Percentiles rank a stretch among this genome's conserved stretches.
Conservation (phyloP, 2,888 invertebrate genomes). For the Muscina levida region DNA sequence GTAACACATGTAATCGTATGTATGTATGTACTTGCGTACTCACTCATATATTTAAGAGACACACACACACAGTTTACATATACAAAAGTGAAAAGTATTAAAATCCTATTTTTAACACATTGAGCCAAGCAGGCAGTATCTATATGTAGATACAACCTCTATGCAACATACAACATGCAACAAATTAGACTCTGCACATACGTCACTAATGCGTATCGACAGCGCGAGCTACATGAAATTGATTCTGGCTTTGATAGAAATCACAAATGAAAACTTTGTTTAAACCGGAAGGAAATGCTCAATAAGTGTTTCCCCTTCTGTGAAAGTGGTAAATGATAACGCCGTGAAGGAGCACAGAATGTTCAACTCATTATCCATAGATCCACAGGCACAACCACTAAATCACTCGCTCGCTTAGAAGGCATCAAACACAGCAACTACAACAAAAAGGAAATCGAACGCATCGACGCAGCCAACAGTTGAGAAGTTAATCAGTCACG, state of each 20-base stretch:
- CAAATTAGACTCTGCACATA: slow-evolving; percentile 6
- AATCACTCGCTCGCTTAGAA: neutral
- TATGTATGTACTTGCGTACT: slow-evolving; percentile 1
- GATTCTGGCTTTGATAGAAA: slow-evolving; percentile 52
- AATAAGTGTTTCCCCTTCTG: slow-evolving; percentile 59
- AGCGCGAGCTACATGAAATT: slow-evolving; percentile 23
- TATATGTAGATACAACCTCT: neutral
- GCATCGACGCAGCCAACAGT: slow-evolving; percentile 37
- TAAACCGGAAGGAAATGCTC: slow-evolving; percentile 65
- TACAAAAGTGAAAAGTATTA: slow-evolving; percentile 42
- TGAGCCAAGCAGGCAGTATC: slow-evolving; percentile 6
- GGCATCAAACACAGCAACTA: neutral
- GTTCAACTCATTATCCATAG: neutral
- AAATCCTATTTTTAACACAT: slow-evolving; percentile 59
- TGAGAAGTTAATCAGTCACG: slow-evolving; percentile 64
- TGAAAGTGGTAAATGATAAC: slow-evolving; percentile 54
- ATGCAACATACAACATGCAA: slow-evolving; percentile 51
- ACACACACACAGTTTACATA: neutral
- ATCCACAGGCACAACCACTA: neutral
- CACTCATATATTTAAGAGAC: neutral
- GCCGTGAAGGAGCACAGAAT: slow-evolving; percentile 14
- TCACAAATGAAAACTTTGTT: slow-evolving; percentile 27
- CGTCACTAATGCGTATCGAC: neutral
- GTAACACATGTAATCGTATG: slow-evolving; percentile 38
- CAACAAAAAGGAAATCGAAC: slow-evolving; percentile 4